phyloP scores from a whole-genome alignment of 2,797 vertebrate genomes.

The Meda fulgida region DNA sequence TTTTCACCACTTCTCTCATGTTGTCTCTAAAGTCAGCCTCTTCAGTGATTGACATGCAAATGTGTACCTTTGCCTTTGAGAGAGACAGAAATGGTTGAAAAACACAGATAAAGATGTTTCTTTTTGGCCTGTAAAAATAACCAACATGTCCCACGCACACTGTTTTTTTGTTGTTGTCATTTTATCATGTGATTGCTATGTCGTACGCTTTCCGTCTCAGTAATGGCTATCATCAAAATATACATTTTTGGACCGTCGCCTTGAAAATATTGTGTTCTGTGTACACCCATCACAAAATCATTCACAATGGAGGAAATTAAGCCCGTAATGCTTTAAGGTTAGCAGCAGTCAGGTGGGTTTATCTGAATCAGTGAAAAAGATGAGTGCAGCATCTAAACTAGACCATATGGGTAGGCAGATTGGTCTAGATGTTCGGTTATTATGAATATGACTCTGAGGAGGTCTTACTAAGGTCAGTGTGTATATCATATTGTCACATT shows the following conservation, averaged over 20 bases:
- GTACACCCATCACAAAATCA: conserved; percentile 11
- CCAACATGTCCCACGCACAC: neutral
- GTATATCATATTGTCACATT: conserved; percentile 1
- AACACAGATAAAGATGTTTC: conserved; percentile 40
- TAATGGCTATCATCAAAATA: conserved; percentile 44
- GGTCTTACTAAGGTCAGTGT: conserved; percentile 6
- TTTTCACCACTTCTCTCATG: conserved; percentile 50
- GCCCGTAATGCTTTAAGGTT: conserved; percentile 21
- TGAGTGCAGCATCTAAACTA: conserved; percentile 29
- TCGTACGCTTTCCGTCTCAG: neutral
- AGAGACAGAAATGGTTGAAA: conserved; percentile 43
- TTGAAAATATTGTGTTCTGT: conserved; percentile 26
- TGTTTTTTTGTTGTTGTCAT: neutral
- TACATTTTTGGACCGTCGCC: conserved; percentile 18
- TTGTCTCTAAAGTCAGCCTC: conserved; percentile 49
- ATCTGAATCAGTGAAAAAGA: conserved; percentile 27
- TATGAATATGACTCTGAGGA: conserved; percentile 25
- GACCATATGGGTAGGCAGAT: conserved; percentile 35
- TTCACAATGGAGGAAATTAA: conserved; percentile 29
- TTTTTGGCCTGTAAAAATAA: neutral
- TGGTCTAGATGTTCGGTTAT: conserved; percentile 32
- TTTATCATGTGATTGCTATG: conserved; percentile 39
- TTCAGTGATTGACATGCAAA: conserved; percentile 49
- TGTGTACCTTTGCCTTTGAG: conserved; percentile 40
- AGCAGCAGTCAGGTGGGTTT: conserved; percentile 34